Conservation (phyloP, 1,140 invertebrate species). For the Pseudomyrmex concolor region DNA sequence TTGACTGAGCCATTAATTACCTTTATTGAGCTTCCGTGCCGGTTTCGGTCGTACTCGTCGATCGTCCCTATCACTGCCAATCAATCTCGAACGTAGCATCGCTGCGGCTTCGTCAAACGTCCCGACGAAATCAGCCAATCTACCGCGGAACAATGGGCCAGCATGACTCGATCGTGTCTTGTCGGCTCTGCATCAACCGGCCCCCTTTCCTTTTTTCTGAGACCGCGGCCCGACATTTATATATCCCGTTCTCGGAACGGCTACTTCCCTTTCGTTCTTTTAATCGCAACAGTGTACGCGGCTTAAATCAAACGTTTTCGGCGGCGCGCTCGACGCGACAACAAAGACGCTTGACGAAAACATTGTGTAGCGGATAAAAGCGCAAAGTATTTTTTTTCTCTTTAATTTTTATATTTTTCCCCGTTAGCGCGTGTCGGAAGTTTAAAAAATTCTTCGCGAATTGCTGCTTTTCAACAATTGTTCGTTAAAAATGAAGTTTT, state of each 20-base stretch:
- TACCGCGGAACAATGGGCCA: slow-evolving; percentile 77
- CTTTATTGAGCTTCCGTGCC: slow-evolving; percentile 78
- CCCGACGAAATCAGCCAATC: slow-evolving; percentile 76
- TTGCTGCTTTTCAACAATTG: no score
- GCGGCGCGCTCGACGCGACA: background rate
- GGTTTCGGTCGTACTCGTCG: slow-evolving; percentile 75
- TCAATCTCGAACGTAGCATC: slow-evolving; percentile 77
- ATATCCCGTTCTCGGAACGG: slow-evolving; percentile 60
- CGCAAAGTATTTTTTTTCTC: background rate
- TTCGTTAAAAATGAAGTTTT: no score
- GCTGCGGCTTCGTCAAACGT: slow-evolving; percentile 74
- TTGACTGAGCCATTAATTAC: slow-evolving; percentile 76
- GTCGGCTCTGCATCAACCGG: slow-evolving; percentile 67
- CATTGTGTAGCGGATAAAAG: background rate
- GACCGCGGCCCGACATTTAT: slow-evolving; percentile 43
- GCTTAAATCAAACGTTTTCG: slow-evolving; percentile 47
- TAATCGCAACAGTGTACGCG: slow-evolving; percentile 44
- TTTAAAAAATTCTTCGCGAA: no score
- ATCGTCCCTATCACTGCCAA: slow-evolving; percentile 81
- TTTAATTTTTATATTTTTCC: no score
- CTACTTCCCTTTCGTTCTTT: slow-evolving; percentile 53
- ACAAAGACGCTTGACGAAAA: background rate
- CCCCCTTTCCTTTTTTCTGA: slow-evolving; percentile 56
- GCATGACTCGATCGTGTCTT: slow-evolving; percentile 77
- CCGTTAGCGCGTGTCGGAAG: no score